These are phyloP conservation scores for Blennius ocellaris DNA, from an alignment of 2,113 vertebrate species.

Conservation along the genomic window DNA sequence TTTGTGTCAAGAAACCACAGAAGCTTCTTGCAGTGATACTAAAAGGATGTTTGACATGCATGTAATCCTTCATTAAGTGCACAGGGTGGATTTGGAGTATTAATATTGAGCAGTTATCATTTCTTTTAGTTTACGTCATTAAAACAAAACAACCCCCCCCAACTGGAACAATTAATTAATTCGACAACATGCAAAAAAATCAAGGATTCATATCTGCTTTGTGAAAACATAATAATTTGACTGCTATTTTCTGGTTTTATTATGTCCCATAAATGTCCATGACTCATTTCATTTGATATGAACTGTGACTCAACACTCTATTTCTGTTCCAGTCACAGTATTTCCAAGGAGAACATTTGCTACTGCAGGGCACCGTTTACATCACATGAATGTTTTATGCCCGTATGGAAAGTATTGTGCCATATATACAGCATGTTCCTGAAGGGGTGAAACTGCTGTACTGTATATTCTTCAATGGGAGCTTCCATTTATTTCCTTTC, in stretches of 20 bases:
- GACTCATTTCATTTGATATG: background rate
- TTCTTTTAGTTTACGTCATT: too few species aligned
- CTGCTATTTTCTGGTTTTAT: background rate
- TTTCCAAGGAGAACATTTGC: background rate
- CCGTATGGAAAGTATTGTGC: background rate
- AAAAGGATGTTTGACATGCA: too few species aligned
- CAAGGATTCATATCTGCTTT: background rate
- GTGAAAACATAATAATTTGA: background rate
- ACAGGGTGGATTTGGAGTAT: too few species aligned
- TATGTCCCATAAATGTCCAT: background rate
- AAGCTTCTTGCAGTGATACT: background rate
- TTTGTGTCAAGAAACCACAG: background rate
- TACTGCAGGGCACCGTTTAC: background rate
- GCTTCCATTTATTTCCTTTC: background rate
- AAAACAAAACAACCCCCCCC: too few species aligned
- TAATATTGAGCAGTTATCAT: too few species aligned
- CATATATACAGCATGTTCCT: background rate
- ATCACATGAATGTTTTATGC: background rate
- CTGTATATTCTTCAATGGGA: background rate
- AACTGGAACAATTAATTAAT: too few species aligned
- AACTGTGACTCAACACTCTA: background rate
- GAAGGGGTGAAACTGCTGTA: background rate
- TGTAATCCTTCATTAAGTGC: too few species aligned
- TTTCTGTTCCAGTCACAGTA: background rate
- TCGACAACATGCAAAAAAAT: background rate